A percentile compares a stretch with the other conserved stretches of the same genome.
These are phyloP conservation scores for Belgica antarctica DNA, from an alignment of 2,888 invertebrate species.

Conservation along the genomic window DNA sequence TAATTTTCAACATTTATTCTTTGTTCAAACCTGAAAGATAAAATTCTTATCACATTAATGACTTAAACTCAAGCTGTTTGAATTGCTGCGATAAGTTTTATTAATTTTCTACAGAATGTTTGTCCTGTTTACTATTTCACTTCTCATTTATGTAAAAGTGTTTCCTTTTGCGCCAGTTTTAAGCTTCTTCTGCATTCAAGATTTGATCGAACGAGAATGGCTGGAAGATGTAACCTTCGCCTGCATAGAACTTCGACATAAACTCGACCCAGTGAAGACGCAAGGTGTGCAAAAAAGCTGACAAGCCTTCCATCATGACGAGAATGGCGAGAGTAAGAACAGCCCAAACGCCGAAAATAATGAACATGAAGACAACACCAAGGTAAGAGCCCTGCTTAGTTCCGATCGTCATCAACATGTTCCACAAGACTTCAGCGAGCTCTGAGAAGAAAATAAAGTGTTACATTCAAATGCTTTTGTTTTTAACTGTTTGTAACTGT, in stretches of 20 bases:
- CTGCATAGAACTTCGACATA: conserved; percentile 90
- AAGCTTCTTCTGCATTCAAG: conserved; percentile 60
- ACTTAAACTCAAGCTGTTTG: no score
- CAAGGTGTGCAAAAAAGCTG: conserved; percentile 96
- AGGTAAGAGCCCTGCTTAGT: conserved; percentile 59
- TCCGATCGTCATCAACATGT: conserved; percentile 75
- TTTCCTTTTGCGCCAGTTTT: no score
- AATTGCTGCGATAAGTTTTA: no score
- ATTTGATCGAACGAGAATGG: conserved; percentile 84
- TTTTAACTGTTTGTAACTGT: neutral
- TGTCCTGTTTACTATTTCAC: no score
- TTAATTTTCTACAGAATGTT: no score
- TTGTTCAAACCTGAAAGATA: no score
- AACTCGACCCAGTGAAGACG: conserved; percentile 99
- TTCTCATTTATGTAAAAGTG: no score
- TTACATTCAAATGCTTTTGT: neutral
- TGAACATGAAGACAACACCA: conserved; percentile 73
- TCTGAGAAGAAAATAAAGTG: conserved; percentile 61
- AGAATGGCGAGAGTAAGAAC: conserved; percentile 89
- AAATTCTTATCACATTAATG: no score
- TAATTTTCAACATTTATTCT: no score
- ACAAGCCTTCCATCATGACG: conserved; percentile 97
- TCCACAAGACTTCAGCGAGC: conserved; percentile 87
- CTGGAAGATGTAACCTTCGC: conserved; percentile 76
- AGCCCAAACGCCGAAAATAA: conserved; percentile 88